Evolutionary conservation across 2,113 vertebrate species (phyloP), one percentile per base, ranked within the genome.

Genomic region (Loxodonta africana): DNA sequence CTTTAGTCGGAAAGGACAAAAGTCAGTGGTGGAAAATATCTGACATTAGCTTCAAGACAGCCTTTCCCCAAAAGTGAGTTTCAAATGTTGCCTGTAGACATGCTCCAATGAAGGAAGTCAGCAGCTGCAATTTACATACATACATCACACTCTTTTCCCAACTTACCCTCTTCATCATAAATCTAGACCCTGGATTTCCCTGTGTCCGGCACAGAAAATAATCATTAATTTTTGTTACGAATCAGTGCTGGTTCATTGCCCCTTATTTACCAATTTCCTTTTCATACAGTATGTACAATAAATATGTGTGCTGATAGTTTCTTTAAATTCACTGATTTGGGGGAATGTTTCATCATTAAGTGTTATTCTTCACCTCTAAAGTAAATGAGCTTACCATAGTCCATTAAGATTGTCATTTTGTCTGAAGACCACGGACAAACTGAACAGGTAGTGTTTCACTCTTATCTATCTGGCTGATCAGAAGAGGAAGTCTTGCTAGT

Each of bases 401-500:
- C 97, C 98, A 98, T 98, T 97, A 95, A 95, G 94, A 85, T 77
- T 92, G 96, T 93, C 95, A 87, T 95, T 97, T 97, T 73, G 37
- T 96, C 88, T 81, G 77, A 94, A 77, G 83, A 88, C 84, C 67
- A 63, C 48, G 97, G 88, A 83, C 88, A 91, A 77, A 96, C 21
- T 76, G 88, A 26, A 41, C 95, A 98, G 97, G 82, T 99, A 98
- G 95, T 83, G 88, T 99, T 99, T 98, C 98, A 98, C 91, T 96
- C 77, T 99, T 99, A 99, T 99, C 98, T 98, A 28, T 10, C 1
- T 53, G 94, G 95, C 73, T 10, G 1, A 99, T 99, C 98, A 1
- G 88, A 96, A 89, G 67, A 98, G 98, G 98, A 98, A 99, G 98
- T 98, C 90, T 97, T 97, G 92, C 95, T 96, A 95, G 95, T 92